Evolutionary conservation across 2,797 vertebrate genomes (phyloP), one percentile per base, ranked within the genome.

Genomic region (Percopsis omiscomaycus): DNA sequence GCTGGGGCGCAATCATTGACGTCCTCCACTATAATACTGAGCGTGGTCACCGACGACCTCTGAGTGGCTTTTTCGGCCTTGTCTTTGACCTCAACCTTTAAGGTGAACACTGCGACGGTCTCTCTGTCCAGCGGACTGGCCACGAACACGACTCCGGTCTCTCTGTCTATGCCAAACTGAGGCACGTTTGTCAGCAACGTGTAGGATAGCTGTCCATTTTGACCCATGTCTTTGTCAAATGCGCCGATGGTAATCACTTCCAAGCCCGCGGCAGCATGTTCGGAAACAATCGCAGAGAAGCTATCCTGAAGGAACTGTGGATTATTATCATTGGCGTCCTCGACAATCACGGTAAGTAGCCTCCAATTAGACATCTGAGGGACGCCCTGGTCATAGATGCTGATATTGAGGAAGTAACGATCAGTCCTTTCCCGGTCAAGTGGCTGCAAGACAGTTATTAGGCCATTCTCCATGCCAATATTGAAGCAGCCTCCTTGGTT

Each of bases 281-380:
- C 98, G 12, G 85, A 80, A 69, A 97, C 78, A 2, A 88, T 66
- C 30, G 94, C 89, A 50, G 92, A 93, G 81, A 94, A 97, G 64
- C 83, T 84, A 50, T 93, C 92, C 30, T 93, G 89, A 55, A 91
- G 74, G 83, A 98, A 98, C 72, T 88, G 84, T 0, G 98, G 98
- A 5, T 91, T 74, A 32, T 98, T 98, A 80, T 99, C 98, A 57
- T 99, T 99, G 68, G 93, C 92, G 66, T 99, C 98, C 64, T 97
- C 89, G 45, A 99, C 77, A 13, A 88, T 92, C 68, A 98, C 60
- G 32, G 94, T 93, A 63, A 99, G 73, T 47, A 98, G 84, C 55
- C 80, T 91, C 95, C 96, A 98, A 1, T 84, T 88, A 47, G 94
- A 94, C 86, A 93, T 94, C 83, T 94, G 96, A 45, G 95, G 95